These are phyloP conservation scores for Zeuzera pyrina DNA, from an alignment of 2,888 invertebrate species.

Conservation along the genomic window DNA sequence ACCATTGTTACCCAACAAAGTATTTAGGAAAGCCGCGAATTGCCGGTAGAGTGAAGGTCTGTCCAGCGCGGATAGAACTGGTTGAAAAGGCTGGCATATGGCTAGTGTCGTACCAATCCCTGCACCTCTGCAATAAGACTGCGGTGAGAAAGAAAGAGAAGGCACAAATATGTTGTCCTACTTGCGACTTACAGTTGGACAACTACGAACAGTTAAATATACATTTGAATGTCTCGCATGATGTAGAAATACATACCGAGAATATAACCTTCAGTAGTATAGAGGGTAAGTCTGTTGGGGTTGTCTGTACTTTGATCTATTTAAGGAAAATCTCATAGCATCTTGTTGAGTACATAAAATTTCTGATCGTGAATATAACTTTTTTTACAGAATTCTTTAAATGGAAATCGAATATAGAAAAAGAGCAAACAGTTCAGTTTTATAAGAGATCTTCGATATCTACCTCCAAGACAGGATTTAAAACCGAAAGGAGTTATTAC, in stretches of 20 bases:
- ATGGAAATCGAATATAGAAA: slow-evolving; percentile 1
- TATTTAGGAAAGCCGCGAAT: not conserved
- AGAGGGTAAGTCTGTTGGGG: slow-evolving; percentile 7
- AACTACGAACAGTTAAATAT: not conserved
- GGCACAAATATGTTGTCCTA: not conserved
- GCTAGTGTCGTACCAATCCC: slow-evolving; percentile 1
- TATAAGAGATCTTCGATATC: not conserved
- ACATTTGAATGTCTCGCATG: not conserved
- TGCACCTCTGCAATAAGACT: not conserved
- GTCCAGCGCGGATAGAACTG: slow-evolving; percentile 4
- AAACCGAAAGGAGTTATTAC: slow-evolving; percentile 3
- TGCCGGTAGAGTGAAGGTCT: not conserved
- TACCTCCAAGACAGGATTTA: not conserved
- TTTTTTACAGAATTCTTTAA: slow-evolving; percentile 3
- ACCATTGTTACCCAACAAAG: slow-evolving; percentile 2
- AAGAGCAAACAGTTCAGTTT: not conserved
- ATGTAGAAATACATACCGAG: slow-evolving; percentile 2
- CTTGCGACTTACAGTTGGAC: not conserved
- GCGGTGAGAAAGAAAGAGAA: not conserved
- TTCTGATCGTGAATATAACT: not conserved
- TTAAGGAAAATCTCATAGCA: too few relatives aligned
- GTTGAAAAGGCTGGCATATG: not conserved
- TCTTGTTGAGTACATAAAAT: not conserved
- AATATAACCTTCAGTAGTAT: slow-evolving; percentile 4
- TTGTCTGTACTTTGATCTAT: too few relatives aligned